Evolutionary conservation across 2,113 vertebrate species (phyloP).

Genomic region (Elephas maximus): DNA sequence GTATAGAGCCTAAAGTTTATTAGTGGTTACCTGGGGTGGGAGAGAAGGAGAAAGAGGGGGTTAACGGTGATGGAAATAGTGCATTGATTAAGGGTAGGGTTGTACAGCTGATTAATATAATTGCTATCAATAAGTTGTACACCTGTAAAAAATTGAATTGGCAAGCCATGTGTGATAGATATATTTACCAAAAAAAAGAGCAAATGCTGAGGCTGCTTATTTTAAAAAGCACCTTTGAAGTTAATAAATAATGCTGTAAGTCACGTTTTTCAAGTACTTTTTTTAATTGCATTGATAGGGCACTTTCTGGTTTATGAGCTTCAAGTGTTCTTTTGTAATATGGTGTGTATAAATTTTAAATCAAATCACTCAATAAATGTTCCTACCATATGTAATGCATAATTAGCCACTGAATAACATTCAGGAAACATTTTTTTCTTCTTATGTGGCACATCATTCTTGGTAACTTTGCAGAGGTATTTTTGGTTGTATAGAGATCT

Average conservation of each 20-base stretch:
- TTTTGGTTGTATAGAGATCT: neutral
- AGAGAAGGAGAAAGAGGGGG: too few species aligned
- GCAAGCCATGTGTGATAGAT: too few species aligned
- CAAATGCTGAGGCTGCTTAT: too few species aligned
- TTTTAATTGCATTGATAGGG: constrained; percentile 14
- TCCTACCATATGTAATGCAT: neutral
- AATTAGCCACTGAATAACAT: constrained; percentile 8
- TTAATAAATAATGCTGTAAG: constrained; percentile 43
- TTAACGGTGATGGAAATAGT: too few species aligned
- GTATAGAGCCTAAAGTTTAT: too few species aligned
- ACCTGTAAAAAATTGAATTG: too few species aligned
- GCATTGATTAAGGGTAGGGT: too few species aligned
- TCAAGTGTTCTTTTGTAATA: constrained; percentile 36
- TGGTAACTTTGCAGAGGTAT: constrained; percentile 4
- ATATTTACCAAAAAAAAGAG: too few species aligned
- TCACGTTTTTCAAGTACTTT: constrained; percentile 1
- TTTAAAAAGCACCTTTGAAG: constrained; percentile 6
- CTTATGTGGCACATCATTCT: neutral
- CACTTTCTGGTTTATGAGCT: constrained; percentile 15
- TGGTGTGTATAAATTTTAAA: constrained; percentile 29
- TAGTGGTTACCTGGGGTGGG: too few species aligned
- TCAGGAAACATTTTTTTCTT: constrained; percentile 18
- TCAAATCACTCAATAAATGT: constrained; percentile 33
- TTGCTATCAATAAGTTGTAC: too few species aligned
- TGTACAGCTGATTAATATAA: too few species aligned